These are phyloP conservation scores for Anastatus disparis DNA, from an alignment of 1,140 invertebrate species.

Conservation along the genomic window DNA sequence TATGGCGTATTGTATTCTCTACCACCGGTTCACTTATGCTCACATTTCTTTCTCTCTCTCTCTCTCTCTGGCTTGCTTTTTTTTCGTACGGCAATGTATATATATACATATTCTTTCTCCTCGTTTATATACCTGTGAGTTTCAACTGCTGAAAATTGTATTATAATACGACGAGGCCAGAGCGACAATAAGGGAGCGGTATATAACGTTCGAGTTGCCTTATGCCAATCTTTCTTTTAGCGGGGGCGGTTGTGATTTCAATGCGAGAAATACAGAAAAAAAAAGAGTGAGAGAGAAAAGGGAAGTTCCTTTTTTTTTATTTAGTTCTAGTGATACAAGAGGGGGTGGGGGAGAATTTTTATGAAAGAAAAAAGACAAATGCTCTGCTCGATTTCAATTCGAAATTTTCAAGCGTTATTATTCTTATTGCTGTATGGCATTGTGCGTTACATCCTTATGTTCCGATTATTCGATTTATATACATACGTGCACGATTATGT, in stretches of 20 bases:
- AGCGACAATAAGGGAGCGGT: conserved; percentile 59
- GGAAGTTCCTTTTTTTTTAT: not conserved
- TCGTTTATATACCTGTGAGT: conserved; percentile 37
- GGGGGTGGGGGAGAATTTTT: not conserved
- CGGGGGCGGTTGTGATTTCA: conserved; percentile 61
- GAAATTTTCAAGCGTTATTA: not conserved
- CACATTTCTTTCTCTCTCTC: conserved; percentile 43
- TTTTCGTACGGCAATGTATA: not conserved
- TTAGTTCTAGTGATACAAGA: not conserved
- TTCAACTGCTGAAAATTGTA: conserved; percentile 61
- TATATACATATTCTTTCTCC: not conserved
- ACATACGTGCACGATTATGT: no score
- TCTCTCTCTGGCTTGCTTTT: conserved; percentile 35
- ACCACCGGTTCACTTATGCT: conserved; percentile 64
- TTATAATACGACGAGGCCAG: conserved; percentile 59
- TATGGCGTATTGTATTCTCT: conserved; percentile 62
- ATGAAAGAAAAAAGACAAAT: conserved; percentile 1
- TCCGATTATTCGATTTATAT: conserved; percentile 5
- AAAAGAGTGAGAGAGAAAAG: conserved; percentile 30
- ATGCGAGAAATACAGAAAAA: no score
- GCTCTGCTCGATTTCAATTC: conserved; percentile 27
- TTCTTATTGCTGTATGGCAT: not conserved
- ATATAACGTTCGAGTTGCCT: conserved; percentile 62
- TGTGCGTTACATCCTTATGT: not conserved
- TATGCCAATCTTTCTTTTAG: conserved; percentile 61